Evolutionary conservation across 2,888 invertebrate species (phyloP).

Genomic region (Encarsia formosa): DNA sequence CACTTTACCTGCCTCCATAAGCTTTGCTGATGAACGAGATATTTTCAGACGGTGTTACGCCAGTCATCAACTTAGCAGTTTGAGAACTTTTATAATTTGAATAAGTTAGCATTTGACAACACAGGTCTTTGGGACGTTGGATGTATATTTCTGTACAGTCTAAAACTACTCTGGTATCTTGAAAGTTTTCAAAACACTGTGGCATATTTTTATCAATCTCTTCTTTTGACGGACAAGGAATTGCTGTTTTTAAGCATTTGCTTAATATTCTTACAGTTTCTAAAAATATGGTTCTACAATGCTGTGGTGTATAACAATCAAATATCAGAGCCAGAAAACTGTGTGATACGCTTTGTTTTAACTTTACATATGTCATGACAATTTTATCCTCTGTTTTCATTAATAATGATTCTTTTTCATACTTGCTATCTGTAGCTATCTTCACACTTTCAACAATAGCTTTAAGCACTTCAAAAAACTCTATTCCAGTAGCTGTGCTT

Average conservation of each 20-base stretch:
- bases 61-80: slow-evolving; percentile 30
- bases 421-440: no score
- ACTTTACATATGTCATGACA: slow-evolving; percentile 19
- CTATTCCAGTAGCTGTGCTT: no score
- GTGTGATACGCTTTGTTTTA: slow-evolving; percentile 25
- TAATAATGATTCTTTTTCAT: no score
- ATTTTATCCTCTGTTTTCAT: slow-evolving; percentile 15
- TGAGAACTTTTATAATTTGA: slow-evolving; percentile 29
- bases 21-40: slow-evolving; percentile 31
- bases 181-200: slow-evolving; percentile 31
- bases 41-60: slow-evolving; percentile 32
- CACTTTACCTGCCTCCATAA: slow-evolving; percentile 24
- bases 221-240: slow-evolving; percentile 26
- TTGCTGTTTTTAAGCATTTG: slow-evolving; percentile 9
- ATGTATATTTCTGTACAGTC: slow-evolving; percentile 33
- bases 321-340: slow-evolving; percentile 19
- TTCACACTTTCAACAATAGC: no score
- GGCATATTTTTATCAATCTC: slow-evolving; percentile 31
- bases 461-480: no score
- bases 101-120: slow-evolving; percentile 27
- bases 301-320: slow-evolving; percentile 5
- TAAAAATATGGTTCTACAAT: slow-evolving; percentile 23
- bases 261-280: slow-evolving; percentile 21
- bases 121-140: slow-evolving; percentile 25
- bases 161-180: slow-evolving; percentile 29